Conservation (phyloP, 2,113 vertebrate genomes). For the Semnornis frantzii region DNA sequence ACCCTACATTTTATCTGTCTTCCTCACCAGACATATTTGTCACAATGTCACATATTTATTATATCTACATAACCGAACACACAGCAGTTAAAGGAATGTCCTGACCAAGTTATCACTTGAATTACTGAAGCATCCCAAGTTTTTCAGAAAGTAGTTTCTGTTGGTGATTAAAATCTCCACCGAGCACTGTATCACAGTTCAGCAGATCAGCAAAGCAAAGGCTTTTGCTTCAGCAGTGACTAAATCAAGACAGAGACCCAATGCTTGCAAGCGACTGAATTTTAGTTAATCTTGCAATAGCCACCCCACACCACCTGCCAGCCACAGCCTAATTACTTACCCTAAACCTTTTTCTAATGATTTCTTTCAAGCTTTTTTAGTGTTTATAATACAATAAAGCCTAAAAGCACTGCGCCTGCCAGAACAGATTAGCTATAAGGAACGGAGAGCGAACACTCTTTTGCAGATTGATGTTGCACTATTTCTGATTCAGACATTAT, state of each 20-base stretch:
- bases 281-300: conserved; percentile 32
- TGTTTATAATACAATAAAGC: conserved; percentile 55
- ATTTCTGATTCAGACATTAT: background rate
- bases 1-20: background rate
- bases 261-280: background rate
- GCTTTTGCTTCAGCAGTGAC: conserved; percentile 11
- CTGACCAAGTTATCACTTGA: background rate
- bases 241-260: conserved; percentile 18
- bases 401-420: background rate
- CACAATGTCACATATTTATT: background rate
- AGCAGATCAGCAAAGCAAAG: background rate
- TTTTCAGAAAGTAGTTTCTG: background rate
- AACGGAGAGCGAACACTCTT: background rate
- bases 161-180: background rate
- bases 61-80: background rate
- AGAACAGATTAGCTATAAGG: conserved; percentile 2
- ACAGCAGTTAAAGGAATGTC: background rate
- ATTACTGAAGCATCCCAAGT: background rate
- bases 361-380: conserved; percentile 41
- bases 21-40: background rate
- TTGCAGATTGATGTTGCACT: background rate
- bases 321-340: conserved; percentile 45
- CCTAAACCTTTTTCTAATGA: conserved; percentile 42
- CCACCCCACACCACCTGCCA: background rate
- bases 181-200: background rate